A percentile compares a stretch with the other conserved stretches of the same genome.
phyloP scores from a whole-genome alignment of 2,113 vertebrate genomes.

The Polypterus senegalus region DNA sequence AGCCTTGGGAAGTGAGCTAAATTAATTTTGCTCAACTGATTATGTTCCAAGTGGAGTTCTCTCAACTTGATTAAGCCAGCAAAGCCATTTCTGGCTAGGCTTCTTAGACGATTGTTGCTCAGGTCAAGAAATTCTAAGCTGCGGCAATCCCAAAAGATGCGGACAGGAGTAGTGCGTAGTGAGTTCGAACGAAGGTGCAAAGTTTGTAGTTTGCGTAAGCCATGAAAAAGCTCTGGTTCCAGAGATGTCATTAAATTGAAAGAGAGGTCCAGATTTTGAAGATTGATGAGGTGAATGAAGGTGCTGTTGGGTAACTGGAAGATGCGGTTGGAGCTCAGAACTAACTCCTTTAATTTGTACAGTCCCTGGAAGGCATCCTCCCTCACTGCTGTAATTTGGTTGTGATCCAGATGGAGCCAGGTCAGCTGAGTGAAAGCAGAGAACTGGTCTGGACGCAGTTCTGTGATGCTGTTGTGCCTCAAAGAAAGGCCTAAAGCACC shows the following conservation, averaged over 20 bases:
- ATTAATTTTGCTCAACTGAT: slow-evolving; percentile 97
- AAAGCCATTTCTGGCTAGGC: slow-evolving; percentile 93
- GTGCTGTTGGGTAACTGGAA: slow-evolving; percentile 97
- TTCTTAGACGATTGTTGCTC: slow-evolving; percentile 91
- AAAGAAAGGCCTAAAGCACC: slow-evolving; percentile 92
- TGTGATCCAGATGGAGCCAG: slow-evolving; percentile 97
- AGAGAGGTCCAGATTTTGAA: slow-evolving; percentile 96
- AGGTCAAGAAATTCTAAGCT: slow-evolving; percentile 95
- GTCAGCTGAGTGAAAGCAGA: slow-evolving; percentile 94
- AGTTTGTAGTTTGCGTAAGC: slow-evolving; percentile 92
- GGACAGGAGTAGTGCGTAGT: slow-evolving; percentile 89
- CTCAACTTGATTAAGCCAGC: slow-evolving; percentile 93
- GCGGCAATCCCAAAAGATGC: slow-evolving; percentile 96
- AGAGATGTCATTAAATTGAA: slow-evolving; percentile 94
- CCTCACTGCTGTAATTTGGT: slow-evolving; percentile 89
- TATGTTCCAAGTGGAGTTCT: slow-evolving; percentile 97
- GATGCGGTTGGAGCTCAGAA: slow-evolving; percentile 97
- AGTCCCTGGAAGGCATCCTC: slow-evolving; percentile 97
- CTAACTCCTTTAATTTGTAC: slow-evolving; percentile 96
- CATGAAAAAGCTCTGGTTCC: slow-evolving; percentile 92
- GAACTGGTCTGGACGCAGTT: slow-evolving; percentile 93
- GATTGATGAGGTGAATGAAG: slow-evolving; percentile 98
- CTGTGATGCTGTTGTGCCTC: slow-evolving; percentile 91
- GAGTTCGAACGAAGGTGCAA: slow-evolving; percentile 92
- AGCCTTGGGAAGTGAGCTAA: slow-evolving; percentile 96